phyloP scores from a whole-genome alignment of 2,797 vertebrate genomes.

The Tangara arthus region DNA sequence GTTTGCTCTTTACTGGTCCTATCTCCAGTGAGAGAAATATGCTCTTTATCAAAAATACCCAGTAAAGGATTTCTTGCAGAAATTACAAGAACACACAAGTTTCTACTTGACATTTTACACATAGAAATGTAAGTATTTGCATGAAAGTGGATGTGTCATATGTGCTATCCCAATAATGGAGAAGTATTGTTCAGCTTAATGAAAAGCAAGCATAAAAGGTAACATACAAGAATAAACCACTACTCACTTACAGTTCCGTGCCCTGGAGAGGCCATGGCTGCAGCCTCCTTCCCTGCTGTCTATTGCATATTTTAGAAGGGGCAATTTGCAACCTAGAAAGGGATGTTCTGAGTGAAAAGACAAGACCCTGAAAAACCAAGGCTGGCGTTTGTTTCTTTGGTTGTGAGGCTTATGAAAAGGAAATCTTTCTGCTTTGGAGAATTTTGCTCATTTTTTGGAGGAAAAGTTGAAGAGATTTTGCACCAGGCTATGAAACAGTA shows the following conservation, averaged over 20 bases:
- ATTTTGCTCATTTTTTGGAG: not conserved
- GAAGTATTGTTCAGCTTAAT: not conserved
- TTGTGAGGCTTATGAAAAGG: not conserved
- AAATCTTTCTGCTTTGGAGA: not conserved
- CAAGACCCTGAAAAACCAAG: not conserved
- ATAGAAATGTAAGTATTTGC: not conserved
- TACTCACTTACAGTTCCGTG: not conserved
- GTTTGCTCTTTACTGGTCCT: not conserved
- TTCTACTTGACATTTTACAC: not conserved
- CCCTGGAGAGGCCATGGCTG: not conserved
- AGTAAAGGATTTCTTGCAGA: not conserved
- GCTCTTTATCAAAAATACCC: not conserved
- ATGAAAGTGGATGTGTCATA: not conserved
- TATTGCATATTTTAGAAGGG: not conserved
- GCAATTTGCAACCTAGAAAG: not conserved
- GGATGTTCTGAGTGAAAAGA: not conserved
- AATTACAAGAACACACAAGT: not conserved
- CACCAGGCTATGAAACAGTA: not conserved
- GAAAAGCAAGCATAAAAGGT: not conserved
- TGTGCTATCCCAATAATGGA: not conserved
- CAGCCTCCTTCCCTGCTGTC: not conserved
- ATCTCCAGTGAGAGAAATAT: not conserved
- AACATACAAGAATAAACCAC: not conserved
- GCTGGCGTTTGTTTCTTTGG: not conserved
- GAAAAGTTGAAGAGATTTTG: not conserved